Evolutionary conservation across 2,888 invertebrate genomes (phyloP).

Genomic region (Clusia tigrina): DNA sequence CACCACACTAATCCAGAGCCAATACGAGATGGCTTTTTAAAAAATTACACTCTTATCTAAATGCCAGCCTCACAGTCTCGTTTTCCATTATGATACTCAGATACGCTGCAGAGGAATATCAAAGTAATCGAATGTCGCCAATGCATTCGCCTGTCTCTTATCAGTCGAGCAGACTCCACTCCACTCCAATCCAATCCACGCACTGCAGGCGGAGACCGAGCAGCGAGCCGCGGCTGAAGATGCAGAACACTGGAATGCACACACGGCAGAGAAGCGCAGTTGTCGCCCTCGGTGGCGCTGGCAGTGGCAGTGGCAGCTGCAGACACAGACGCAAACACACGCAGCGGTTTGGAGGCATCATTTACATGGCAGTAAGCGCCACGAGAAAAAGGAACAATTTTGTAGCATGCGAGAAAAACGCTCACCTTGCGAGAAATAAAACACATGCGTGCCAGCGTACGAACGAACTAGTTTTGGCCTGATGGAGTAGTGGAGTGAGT

Average conservation of each 20-base stretch:
- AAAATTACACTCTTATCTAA: conserved; percentile 59
- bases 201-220: background rate
- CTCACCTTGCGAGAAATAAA: background rate
- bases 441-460: conserved; percentile 22
- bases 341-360: conserved; percentile 24
- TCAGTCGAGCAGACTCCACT: conserved; percentile 26
- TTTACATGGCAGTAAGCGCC: conserved; percentile 62
- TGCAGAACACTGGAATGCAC: conserved; percentile 17
- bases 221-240: background rate
- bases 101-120: conserved; percentile 52
- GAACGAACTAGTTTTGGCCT: conserved; percentile 43
- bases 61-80: conserved; percentile 66
- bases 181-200: background rate
- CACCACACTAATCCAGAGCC: conserved; percentile 18
- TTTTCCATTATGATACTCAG: conserved; percentile 66
- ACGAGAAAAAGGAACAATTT: conserved; percentile 39
- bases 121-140: conserved; percentile 58
- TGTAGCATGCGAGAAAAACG: conserved; percentile 39
- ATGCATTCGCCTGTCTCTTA: conserved; percentile 43
- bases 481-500: no score
- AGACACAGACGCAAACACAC: conserved; percentile 15
- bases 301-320: conserved; percentile 25
- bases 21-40: conserved; percentile 9
- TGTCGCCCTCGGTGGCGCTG: conserved; percentile 8
- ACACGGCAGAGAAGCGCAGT: no score